Base-by-base conservation (phyloP, 2,888 invertebrate genomes). In the Sarcophaga variegata region DNA sequence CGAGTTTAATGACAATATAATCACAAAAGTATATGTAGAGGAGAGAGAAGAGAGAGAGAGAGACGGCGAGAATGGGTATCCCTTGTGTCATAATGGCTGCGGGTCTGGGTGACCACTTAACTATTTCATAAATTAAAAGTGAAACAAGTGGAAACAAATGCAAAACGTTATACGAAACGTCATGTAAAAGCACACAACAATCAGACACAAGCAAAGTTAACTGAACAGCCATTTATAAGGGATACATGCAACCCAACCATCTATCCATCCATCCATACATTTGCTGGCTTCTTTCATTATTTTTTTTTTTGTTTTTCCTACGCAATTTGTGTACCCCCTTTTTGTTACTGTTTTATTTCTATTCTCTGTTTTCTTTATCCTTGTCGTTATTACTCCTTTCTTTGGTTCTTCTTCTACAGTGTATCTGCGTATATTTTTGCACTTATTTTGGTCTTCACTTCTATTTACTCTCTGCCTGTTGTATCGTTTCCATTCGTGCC, bases 1-100 rank as follows among this genome's bases (percentile, higher is more conserved):
- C 66, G 74, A 86, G 86, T 83, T 86, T 86, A 86, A 86, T 83
- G 86, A 86, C 86, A 86, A 81, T 77, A 74, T 83, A 83, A 83
- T 83, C 83, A 74, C 70, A n/a, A 59, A 14, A 8, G 10, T 2
- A 3, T 37, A 2, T 37, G 10, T 10, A 10, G 1, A 37, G 37
- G 10, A 37, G 20, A 20, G 37, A 37, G 10, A 10, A 10, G 20
- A 37, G 37, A 8, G 37, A 8, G 6, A 0, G 4, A 0, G 20
- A 20, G 20, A 20, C 1, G 20, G 20, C 0, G 1, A 27, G 27
- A 6, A 1, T 27, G 4, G 27, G 27, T 45, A n/a, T 49, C 14
- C 20, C 62, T 27, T 49, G 37, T 4, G 22, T 2, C 14, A 62
- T 59, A 74, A 47, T 59, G 10, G 10, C 5, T 64, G 69, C 22